These are phyloP conservation scores for Sceliomorpha sp. DNA, from an alignment of 2,888 invertebrate genomes.

Conservation along the genomic window DNA sequence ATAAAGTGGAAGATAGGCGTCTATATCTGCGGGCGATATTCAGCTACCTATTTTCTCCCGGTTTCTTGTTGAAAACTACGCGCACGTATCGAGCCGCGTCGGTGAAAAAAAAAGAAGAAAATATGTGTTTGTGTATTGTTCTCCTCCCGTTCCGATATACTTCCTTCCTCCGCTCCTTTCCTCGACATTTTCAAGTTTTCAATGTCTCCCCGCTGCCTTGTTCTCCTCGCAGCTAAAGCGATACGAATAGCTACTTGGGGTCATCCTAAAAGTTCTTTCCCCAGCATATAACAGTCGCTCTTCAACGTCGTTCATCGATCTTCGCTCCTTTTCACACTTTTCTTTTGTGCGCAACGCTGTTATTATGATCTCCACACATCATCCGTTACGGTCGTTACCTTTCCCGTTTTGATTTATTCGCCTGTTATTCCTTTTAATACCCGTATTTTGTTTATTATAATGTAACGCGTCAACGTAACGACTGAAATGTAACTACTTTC, in stretches of 20 bases:
- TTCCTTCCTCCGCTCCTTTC: conserved; percentile 24
- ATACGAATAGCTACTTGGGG: conserved; percentile 60
- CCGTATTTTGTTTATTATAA: no score
- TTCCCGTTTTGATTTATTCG: no score
- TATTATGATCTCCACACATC: no score
- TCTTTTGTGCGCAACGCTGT: no score
- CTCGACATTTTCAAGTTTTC: conserved; percentile 38
- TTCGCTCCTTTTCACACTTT: conserved; percentile 24
- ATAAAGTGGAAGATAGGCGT: conserved; percentile 60
- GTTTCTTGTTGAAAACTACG: conserved; percentile 35
- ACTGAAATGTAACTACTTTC: no score
- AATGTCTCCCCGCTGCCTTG: conserved; percentile 36
- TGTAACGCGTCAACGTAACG: no score
- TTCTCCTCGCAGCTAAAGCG: conserved; percentile 46
- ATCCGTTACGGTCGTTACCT: no score
- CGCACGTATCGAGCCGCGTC: conserved; percentile 29
- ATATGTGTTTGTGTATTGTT: conserved; percentile 13
- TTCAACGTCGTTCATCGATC: conserved; percentile 18
- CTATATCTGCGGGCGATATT: conserved; percentile 27
- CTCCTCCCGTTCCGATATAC: conserved; percentile 12
- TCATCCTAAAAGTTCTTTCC: conserved; percentile 58
- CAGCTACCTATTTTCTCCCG: conserved; percentile 43
- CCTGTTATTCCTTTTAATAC: no score
- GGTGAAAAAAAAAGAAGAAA: conserved; percentile 19
- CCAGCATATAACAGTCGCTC: conserved; percentile 19